phyloP scores from a whole-genome alignment of 2,113 vertebrate species.

The Trachemys scripta region DNA sequence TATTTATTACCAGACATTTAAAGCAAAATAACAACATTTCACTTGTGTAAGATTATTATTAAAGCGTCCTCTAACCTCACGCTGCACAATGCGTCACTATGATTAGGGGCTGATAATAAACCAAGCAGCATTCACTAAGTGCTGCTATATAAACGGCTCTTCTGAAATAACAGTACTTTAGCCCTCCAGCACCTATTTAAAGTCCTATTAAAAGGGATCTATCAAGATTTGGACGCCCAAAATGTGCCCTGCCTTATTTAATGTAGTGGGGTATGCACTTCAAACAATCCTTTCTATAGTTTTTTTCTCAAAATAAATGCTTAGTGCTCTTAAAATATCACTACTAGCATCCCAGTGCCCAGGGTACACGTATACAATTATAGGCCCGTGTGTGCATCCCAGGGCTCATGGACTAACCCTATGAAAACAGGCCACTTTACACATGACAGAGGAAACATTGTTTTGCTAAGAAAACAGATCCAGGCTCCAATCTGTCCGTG shows the following conservation, averaged over 20 bases:
- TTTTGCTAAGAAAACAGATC: fast-evolving
- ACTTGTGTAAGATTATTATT: background rate
- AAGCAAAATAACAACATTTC: background rate
- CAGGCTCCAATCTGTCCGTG: fast-evolving
- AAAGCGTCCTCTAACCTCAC: background rate
- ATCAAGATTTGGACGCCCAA: fast-evolving
- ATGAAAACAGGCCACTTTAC: background rate
- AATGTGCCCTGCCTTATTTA: fast-evolving
- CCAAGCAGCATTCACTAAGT: background rate
- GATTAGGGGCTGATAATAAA: slow-evolving; percentile 43
- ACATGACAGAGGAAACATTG: background rate
- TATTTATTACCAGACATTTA: background rate
- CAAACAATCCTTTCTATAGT: fast-evolving
- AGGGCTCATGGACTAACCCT: background rate
- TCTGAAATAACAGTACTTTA: background rate
- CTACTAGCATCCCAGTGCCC: background rate
- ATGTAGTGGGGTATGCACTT: fast-evolving
- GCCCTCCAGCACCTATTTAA: background rate
- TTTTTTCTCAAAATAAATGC: background rate
- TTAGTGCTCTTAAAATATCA: background rate
- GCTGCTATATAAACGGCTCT: background rate
- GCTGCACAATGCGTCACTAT: background rate
- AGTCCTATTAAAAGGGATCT: fast-evolving
- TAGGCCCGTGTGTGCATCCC: background rate
- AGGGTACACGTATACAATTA: background rate